Evolutionary conservation across 2,113 vertebrate genomes (phyloP), one percentile per base, ranked within the genome.

Genomic region (Solea solea): DNA sequence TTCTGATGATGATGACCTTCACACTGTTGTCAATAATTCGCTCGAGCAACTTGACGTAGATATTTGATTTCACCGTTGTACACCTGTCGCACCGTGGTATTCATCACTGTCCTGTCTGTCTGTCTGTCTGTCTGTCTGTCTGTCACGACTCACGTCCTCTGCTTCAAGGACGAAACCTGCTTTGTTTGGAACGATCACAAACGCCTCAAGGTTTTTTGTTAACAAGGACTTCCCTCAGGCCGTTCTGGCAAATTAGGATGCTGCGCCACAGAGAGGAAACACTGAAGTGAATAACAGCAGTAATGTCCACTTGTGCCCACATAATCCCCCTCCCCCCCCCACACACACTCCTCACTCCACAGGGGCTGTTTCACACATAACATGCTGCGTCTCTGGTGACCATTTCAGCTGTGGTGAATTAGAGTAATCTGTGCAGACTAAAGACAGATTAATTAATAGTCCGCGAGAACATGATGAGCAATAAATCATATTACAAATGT

Each of bases 141-240:
- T 39, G 16, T 34, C 55, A 40, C 53, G 39, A 73, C 55, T 66
- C 74, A 2, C 3, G 72, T 73, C 82, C 27, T 76, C 63, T 41
- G n/a, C 59, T 66, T 86, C 63, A 81, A 82, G 81, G 83, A 74
- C 68, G 1, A 56, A 21, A 16, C 71, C 7, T 0, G 52, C 66
- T 78, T 81, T 78, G 78, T 84, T 76, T 78, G 60, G 69, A 77
- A 64, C 62, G 41, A 71, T 61, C 76, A 5, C 10, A 64, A 75
- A 83, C 15, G 39, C 76, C 77, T 73, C 55, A 8, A 69, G 68
- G 64, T 53, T 44, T 78, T 21, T 77, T 27, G 49, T 39, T 39
- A 80, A 82, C 67, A 64, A 83, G 82, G 76, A 74, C 82, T 85
- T 78, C 76, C 84, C 84, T 78, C 62, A 63, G 80, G 82, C 76